Evolutionary conservation across 1,140 invertebrate genomes (phyloP), one percentile per base, ranked within the genome.

Genomic region (Calliphora vicina): DNA sequence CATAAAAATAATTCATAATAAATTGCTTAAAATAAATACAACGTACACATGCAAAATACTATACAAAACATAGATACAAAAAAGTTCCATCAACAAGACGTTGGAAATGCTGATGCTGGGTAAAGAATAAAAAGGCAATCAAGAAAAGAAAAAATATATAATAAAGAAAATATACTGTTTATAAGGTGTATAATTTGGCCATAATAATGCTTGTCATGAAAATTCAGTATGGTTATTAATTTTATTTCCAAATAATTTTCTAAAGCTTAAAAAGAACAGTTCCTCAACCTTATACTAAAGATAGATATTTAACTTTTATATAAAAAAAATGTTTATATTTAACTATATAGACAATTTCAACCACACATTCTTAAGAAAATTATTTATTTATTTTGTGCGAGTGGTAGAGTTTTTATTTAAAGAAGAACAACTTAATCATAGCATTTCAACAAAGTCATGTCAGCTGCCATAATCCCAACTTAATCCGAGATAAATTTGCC

Each of bases 1-100:
- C 87, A 89, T 89, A 88, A 88, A 88, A 89, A 88, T 88, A 89
- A 89, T 87, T 89, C 86, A 88, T 88, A 88, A 89, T 89, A 89
- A 89, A 89, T 89, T 88, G 88, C 88, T 88, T 85, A 87, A 84
- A 87, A 88, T 88, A 87, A 87, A 87, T 87, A 88, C 87, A 86
- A n/a, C n/a, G n/a, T 1, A n/a, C 17, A 42, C 29, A 61, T n/a
- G n/a, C 73, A 74, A 17, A 42, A n/a, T n/a, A n/a, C n/a, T n/a
- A n/a, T n/a, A n/a, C n/a, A n/a, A n/a, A n/a, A n/a, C n/a, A n/a
- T n/a, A n/a, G n/a, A n/a, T n/a, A n/a, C n/a, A n/a, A n/a, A n/a
- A n/a, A n/a, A n/a, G n/a, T n/a, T n/a, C n/a, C n/a, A n/a, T n/a
- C n/a, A n/a, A n/a, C n/a, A n/a, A n/a, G n/a, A n/a, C n/a, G n/a